A percentile compares a stretch with the other conserved stretches of the same genome.
Evolutionary conservation across 2,113 vertebrate genomes (phyloP).

Genomic region (Penelope pileata): DNA sequence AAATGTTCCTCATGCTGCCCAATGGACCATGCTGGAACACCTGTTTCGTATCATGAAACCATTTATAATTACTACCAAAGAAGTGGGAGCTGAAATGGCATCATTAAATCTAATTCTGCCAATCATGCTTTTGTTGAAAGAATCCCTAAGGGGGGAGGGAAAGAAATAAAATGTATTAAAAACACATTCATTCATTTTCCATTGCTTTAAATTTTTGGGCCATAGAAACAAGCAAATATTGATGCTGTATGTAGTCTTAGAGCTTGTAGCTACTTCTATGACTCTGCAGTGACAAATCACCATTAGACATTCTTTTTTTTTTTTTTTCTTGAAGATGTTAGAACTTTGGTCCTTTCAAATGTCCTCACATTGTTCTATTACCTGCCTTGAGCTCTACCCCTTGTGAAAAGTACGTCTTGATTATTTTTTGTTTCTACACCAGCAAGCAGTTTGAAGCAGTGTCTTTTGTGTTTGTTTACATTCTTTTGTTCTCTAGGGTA

Average conservation of each 20-base stretch:
- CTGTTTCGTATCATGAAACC: slow-evolving; percentile 48
- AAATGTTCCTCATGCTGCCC: neutral
- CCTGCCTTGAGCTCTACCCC: neutral
- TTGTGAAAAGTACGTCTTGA: neutral
- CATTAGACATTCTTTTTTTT: neutral
- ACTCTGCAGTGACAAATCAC: neutral
- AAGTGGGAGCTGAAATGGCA: neutral
- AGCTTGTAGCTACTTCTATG: neutral
- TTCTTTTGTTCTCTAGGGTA: neutral
- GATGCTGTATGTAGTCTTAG: neutral
- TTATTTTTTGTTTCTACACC: neutral
- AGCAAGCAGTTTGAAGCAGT: neutral
- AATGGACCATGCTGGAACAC: slow-evolving; percentile 33
- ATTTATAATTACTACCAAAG: slow-evolving; percentile 35
- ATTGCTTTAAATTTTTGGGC: neutral
- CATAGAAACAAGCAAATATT: slow-evolving; percentile 15
- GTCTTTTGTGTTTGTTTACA: neutral
- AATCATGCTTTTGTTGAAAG: neutral
- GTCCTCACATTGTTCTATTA: neutral
- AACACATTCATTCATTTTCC: neutral
- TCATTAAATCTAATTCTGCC: slow-evolving; percentile 30
- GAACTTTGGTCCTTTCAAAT: neutral
- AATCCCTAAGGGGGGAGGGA: neutral
- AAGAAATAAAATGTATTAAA: slow-evolving; percentile 6
- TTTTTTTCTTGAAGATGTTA: neutral